These are phyloP conservation scores for Morbakka virulenta DNA, from an alignment of 30 jellyfish, hydroid and myxozoan species.

Conservation along the genomic window DNA sequence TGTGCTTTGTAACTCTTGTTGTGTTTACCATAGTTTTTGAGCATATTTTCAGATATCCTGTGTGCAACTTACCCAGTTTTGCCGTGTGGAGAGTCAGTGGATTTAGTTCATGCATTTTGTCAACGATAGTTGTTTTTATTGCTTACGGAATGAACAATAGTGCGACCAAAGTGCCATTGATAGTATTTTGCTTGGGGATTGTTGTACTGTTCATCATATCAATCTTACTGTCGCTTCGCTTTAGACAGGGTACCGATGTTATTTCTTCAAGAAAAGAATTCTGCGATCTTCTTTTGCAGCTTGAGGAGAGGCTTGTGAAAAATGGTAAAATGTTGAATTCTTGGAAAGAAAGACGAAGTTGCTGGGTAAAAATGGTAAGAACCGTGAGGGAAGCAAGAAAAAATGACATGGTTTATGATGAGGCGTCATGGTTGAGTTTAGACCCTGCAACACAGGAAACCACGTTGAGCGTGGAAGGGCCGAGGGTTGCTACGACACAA, in stretches of 20 bases:
- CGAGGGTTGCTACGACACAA: too few species aligned
- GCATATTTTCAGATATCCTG: conserved; percentile 38
- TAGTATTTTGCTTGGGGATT: conserved; percentile 56
- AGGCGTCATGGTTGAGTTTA: conserved; percentile 42
- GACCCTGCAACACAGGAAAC: neutral
- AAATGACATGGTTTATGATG: conserved; percentile 42
- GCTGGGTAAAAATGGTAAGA: conserved; percentile 60
- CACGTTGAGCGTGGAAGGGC: neutral
- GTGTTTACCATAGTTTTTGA: conserved; percentile 56
- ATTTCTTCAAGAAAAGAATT: conserved; percentile 53
- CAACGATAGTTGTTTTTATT: conserved; percentile 56
- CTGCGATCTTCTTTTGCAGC: conserved; percentile 16
- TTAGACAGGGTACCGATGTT: conserved; percentile 21
- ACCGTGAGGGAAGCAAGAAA: conserved; percentile 74
- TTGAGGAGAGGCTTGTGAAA: conserved; percentile 52
- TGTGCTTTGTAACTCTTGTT: conserved; percentile 30
- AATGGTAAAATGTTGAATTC: conserved; percentile 45
- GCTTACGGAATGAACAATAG: conserved; percentile 45
- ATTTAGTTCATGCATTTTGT: conserved; percentile 39
- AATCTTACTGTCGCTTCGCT: conserved; percentile 26
- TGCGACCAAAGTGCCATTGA: conserved; percentile 60
- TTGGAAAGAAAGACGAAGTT: conserved; percentile 50
- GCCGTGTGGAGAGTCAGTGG: conserved; percentile 83
- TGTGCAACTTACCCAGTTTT: conserved; percentile 65
- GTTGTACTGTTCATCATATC: conserved; percentile 38